Evolutionary conservation across 2,113 vertebrate genomes (phyloP).

Genomic region (Bucco capensis): DNA sequence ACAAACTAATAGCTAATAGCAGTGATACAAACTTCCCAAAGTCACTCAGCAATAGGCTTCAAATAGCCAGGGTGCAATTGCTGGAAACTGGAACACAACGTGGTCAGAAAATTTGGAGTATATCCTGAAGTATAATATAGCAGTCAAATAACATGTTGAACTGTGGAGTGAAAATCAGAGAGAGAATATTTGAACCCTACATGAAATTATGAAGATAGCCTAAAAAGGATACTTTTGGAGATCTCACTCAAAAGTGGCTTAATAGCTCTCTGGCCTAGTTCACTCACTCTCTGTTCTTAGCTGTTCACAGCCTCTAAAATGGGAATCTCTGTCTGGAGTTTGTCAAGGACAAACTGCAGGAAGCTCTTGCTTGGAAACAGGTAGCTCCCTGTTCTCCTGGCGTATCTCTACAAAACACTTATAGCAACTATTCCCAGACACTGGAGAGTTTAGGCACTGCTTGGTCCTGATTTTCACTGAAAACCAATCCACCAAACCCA

Average conservation of each 20-base stretch:
- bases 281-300: not conserved
- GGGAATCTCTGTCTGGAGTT: not conserved
- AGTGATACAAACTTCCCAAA: not conserved
- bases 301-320: not conserved
- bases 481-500: not conserved
- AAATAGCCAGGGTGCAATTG: not conserved
- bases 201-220: not conserved
- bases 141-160: not conserved
- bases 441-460: not conserved
- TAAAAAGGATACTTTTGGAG: not conserved
- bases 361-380: not conserved
- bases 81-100: not conserved
- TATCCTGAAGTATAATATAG: not conserved
- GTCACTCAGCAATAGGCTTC: not conserved
- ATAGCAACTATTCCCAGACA: not conserved
- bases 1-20: too few relatives aligned
- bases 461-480: not conserved
- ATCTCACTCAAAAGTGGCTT: not conserved
- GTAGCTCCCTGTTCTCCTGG: not conserved
- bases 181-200: not conserved
- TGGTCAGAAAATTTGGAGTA: not conserved
- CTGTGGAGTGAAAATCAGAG: not conserved
- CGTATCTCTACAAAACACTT: not conserved
- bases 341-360: constrained; percentile 11
- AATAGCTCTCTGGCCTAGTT: not conserved